These are phyloP conservation scores for Chiloscyllium punctatum DNA, from an alignment of 2,797 vertebrate species.

Conservation along the genomic window DNA sequence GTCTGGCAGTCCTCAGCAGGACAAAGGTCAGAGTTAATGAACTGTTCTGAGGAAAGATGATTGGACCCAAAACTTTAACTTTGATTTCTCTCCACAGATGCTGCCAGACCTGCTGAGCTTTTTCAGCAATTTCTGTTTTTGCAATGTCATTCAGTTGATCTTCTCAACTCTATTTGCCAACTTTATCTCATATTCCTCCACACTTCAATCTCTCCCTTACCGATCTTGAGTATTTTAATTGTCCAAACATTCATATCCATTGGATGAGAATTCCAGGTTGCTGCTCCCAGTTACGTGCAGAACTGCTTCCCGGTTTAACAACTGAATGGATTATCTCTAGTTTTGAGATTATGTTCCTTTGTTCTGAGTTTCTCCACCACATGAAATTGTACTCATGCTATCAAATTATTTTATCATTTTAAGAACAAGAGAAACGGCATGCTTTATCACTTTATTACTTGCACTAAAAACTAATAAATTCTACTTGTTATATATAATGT, in stretches of 20 bases:
- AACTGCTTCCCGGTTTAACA: background rate
- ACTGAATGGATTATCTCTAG: background rate
- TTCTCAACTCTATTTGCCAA: background rate
- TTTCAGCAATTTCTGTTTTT: too few species aligned
- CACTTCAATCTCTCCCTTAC: background rate
- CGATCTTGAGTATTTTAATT: background rate
- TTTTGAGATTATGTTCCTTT: background rate
- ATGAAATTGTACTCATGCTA: background rate
- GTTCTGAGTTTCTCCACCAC: background rate
- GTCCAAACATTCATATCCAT: background rate
- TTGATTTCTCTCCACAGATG: too few species aligned
- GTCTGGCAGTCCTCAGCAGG: too few species aligned
- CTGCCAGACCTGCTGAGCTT: too few species aligned
- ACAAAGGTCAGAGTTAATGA: too few species aligned
- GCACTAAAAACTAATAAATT: background rate
- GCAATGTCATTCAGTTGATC: background rate
- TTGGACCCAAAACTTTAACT: too few species aligned
- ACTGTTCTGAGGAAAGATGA: too few species aligned
- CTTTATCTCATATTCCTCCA: background rate
- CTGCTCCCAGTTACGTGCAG: background rate
- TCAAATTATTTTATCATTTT: background rate
- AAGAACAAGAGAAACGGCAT: background rate
- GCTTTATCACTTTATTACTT: slow-evolving; percentile 17
- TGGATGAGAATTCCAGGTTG: background rate
- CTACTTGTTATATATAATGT: background rate